Conservation (phyloP, 1,140 invertebrate species). For the Oscheius sp. region DNA sequence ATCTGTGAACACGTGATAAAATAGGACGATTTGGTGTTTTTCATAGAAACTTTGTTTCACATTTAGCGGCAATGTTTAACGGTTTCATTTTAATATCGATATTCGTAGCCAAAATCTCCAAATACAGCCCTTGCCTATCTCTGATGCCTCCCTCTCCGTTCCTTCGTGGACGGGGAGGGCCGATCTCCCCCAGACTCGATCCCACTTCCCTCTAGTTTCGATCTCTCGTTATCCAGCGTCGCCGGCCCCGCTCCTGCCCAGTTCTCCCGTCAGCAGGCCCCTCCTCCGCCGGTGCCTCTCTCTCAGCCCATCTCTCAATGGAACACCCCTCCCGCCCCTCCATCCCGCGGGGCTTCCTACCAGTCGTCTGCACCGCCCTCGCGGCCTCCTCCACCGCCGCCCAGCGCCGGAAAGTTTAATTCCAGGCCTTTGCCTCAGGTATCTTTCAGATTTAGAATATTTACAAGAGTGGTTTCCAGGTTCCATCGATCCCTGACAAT, state of each 20-base stretch:
- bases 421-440: slow-evolving; percentile 22
- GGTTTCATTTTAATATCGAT: no score
- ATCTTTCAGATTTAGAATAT: background rate
- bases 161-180: background rate
- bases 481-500: background rate
- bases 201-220: background rate
- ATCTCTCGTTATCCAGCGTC: background rate
- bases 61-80: no score
- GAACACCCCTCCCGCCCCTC: slow-evolving; percentile 22
- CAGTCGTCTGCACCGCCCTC: slow-evolving; percentile 3
- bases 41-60: no score
- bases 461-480: background rate
- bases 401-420: background rate
- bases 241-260: background rate
- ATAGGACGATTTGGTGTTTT: no score
- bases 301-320: slow-evolving; percentile 11
- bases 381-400: slow-evolving; percentile 28
- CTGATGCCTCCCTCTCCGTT: background rate
- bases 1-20: no score
- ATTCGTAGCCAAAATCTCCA: background rate
- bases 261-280: slow-evolving; percentile 6
- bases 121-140: background rate
- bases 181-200: background rate
- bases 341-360: slow-evolving; percentile 9
- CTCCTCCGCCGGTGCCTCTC: slow-evolving; percentile 8